Conservation (phyloP, 2,888 invertebrate species). For the Drepana falcataria region DNA sequence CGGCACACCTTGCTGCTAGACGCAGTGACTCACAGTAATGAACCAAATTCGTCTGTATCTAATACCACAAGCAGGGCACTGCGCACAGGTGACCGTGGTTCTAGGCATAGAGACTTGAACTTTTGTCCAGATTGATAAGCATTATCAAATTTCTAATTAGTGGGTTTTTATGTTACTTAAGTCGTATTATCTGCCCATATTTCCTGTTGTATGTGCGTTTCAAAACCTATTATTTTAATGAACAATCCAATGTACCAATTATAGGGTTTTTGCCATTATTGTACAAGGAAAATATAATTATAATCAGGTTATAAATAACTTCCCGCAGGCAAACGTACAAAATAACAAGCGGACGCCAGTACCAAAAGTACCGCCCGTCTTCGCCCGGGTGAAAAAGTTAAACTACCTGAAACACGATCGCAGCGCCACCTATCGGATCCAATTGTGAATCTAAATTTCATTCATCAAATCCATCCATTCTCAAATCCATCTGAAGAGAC, state of each 20-base stretch:
- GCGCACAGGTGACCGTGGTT: too few species aligned
- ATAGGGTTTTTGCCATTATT: not conserved
- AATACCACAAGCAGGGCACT: not conserved
- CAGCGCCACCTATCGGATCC: too few species aligned
- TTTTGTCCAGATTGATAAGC: not conserved
- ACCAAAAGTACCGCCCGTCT: not conserved
- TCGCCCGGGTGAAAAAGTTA: too few species aligned
- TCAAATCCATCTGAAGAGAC: too few species aligned
- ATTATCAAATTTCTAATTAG: not conserved
- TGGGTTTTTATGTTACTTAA: not conserved
- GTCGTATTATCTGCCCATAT: not conserved
- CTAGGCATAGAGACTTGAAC: not conserved
- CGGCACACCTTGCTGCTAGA: constrained; percentile 26
- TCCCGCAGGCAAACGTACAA: not conserved
- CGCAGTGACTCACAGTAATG: constrained; percentile 4
- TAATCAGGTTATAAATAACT: not conserved
- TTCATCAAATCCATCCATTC: too few species aligned
- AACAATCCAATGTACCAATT: too few species aligned
- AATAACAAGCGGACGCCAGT: not conserved
- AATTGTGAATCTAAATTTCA: too few species aligned
- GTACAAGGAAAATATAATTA: not conserved
- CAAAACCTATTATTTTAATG: too few species aligned
- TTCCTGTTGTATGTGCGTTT: too few species aligned
- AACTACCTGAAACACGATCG: too few species aligned
- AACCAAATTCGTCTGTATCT: not conserved